Conservation (phyloP, 2,113 vertebrate species). For the Patagioenas fasciata region DNA sequence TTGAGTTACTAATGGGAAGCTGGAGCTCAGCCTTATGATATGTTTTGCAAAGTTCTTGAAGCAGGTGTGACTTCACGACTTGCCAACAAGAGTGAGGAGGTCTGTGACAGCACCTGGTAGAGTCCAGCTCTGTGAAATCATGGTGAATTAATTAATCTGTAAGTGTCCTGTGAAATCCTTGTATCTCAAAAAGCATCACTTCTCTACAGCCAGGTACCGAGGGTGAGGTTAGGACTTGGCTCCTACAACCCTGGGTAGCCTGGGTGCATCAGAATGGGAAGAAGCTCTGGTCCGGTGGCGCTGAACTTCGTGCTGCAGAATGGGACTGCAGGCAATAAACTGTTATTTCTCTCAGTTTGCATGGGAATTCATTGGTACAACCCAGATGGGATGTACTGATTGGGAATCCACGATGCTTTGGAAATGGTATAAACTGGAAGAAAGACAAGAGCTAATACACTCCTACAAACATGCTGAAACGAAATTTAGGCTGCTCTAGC, state of each 20-base stretch:
- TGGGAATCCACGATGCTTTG: not conserved
- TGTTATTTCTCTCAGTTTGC: not conserved
- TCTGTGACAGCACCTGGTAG: not conserved
- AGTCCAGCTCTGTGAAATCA: not conserved
- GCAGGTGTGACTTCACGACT: not conserved
- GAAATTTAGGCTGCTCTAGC: not conserved
- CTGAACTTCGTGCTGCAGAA: not conserved
- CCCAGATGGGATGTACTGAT: not conserved
- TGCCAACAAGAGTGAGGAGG: not conserved
- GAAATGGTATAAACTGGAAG: not conserved
- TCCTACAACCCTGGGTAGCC: not conserved
- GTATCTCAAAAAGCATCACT: not conserved
- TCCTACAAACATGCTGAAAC: not conserved
- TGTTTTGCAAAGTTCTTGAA: not conserved
- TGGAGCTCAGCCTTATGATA: not conserved
- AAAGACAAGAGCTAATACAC: not conserved
- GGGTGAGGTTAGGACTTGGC: not conserved
- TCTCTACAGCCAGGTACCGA: accelerated
- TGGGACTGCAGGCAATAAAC: not conserved
- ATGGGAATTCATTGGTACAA: not conserved
- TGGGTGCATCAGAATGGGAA: not conserved
- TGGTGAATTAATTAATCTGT: not conserved
- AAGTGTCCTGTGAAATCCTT: not conserved
- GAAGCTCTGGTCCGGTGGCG: not conserved
- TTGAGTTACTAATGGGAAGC: not conserved